Base-by-base conservation (phyloP, 1,140 invertebrate species). In the Chironomus tepperi region DNA sequence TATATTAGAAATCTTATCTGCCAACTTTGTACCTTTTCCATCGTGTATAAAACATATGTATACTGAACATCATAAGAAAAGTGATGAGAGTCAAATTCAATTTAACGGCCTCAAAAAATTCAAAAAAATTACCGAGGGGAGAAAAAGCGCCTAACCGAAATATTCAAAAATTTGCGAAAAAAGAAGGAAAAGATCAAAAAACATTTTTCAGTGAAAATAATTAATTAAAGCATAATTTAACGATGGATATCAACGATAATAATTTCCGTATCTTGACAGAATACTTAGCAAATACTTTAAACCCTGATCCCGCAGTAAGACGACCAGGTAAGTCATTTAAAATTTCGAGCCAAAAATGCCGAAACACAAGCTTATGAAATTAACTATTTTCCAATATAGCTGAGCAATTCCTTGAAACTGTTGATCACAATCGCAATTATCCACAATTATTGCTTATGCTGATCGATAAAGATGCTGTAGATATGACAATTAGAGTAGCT, bases 351-450 rank as follows among this genome's bases (percentile, higher is more conserved):
- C 12, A 57, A 19, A 16, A 43, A 24, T 74, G 12, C 9, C 21
- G 19, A 64, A 34, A 15, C 43, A 19, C 73, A 42, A 16, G 42
- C 16, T 64, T 74, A 3, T 18, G 43, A 74, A 57, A 64, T 74
- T 65, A 5, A 65, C 18, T 70, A 1, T 34, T 74, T 77, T 73
- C 7, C 67, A 18, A 3, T 16, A 16, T 79, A 95, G 96, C 96
- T 79, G 97, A 99, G 83, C 93, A 94, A 78, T 95, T 96, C 83
- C 85, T 98, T 75, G 91, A 96, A 83, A 89, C 91, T 73, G 90
- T 97, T 34, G 96, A 98, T 86, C 83, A 87, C 0, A 96, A 96
- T 83, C 89, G 94, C 79, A 95, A 96, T 81, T 98, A 97, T 86
- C 89, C 95, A 0, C 84, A 97, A 7, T 82, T 98, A 19, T 83